Base-by-base conservation (phyloP, 2,113 vertebrate species). In the Eurypyga helias region DNA sequence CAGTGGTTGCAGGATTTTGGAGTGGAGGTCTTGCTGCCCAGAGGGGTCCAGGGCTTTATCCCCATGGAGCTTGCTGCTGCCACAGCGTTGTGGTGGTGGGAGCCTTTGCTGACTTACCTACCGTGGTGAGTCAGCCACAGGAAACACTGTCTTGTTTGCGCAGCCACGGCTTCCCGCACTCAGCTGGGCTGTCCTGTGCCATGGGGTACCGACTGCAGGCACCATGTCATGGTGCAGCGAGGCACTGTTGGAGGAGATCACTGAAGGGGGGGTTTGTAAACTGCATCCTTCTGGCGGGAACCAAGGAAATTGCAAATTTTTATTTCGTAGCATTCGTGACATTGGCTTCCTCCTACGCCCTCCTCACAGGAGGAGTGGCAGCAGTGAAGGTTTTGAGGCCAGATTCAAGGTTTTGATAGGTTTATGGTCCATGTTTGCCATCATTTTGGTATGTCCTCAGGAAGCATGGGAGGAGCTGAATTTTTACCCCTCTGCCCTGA, bases 31-130 rank as follows among this genome's bases (percentile, higher is more conserved):
- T 19, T 7, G 20, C 62, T 91, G 23, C 8, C 11, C 23, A 4
- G 34, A 17, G 26, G 48, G 10, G 23, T 21, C 7, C 9, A 7
- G 28, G 16, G 26, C 21, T 75, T 12, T 23, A 17, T 76, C 6
- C 11, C 19, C 3, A 0, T 0, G 5, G 70, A 52, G 45, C 49
- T 55, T 0, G 0, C 5, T 1, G 0, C 12, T 10, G 51, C 29
- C 2, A 2, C 18, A 3, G 28, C 2, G 0, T 4, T 2, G 2
- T 3, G 21, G 5, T 2, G 2, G 26, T 0, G 1, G 19, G 46
- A 18, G n/a, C 25, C 5, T 19, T 72, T 38, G 19, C 36, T 2
- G 1, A 19, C 6, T 36, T 60, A 25, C 34, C 48, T 13, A 0
- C 7, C 0, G 0, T 7, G 26, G 46, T 2, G 36, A n/a, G 26